phyloP scores from a whole-genome alignment of 2,797 vertebrate species.

The Coluber constrictor region DNA sequence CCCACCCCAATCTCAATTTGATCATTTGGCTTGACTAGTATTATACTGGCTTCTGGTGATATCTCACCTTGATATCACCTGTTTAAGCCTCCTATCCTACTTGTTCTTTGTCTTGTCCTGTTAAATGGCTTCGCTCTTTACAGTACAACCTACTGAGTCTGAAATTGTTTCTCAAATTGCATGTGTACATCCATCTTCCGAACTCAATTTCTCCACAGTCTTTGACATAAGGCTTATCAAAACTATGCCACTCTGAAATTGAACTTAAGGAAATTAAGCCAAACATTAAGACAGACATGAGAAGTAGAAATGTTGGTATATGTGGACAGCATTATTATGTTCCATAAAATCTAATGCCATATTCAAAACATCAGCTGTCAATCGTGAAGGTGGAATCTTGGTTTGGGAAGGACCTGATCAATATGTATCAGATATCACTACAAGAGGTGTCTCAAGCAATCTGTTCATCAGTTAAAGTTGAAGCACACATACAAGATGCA shows the following conservation, averaged over 20 bases:
- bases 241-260: neutral
- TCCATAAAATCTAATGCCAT: too few relatives aligned
- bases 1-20: neutral
- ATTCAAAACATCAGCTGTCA: neutral
- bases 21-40: neutral
- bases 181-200: neutral
- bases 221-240: neutral
- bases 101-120: too few relatives aligned
- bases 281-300: neutral
- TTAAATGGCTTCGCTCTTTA: too few relatives aligned
- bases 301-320: too few relatives aligned
- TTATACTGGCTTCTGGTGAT: neutral
- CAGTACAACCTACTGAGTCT: too few relatives aligned
- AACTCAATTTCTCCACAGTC: neutral
- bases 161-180: too few relatives aligned
- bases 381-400: neutral
- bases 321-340: too few relatives aligned
- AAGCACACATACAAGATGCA: neutral
- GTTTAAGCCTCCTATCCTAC: too few relatives aligned
- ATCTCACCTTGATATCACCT: neutral
- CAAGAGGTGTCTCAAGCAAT: neutral
- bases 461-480: too few relatives aligned
- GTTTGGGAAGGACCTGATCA: neutral
- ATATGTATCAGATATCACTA: too few relatives aligned
- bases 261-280: neutral